A percentile compares a stretch with the other conserved stretches of the same genome.
Evolutionary conservation across 2,888 invertebrate species (phyloP).

Genomic region (Anthophora plumipes): DNA sequence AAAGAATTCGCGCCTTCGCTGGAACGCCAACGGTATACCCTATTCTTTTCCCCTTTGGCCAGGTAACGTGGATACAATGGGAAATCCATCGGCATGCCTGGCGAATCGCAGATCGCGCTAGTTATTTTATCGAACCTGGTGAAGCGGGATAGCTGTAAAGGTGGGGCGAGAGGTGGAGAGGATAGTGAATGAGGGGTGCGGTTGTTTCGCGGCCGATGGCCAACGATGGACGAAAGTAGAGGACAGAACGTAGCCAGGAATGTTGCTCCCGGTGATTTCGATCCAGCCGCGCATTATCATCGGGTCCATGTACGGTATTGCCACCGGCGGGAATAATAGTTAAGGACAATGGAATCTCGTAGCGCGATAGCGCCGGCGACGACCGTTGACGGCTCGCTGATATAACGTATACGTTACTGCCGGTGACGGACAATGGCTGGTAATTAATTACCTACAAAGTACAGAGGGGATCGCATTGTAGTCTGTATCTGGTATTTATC

Average conservation of each 20-base stretch:
- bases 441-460: conserved; percentile 81
- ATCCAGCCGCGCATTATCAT: conserved; percentile 67
- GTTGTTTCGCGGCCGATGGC: conserved; percentile 33
- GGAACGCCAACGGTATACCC: conserved; percentile 47
- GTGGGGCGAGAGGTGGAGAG: not conserved
- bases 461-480: conserved; percentile 77
- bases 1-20: conserved; percentile 48
- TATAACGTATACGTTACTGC: conserved; percentile 80
- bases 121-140: conserved; percentile 42
- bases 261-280: conserved; percentile 64
- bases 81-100: conserved; percentile 52
- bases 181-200: not conserved
- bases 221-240: conserved; percentile 52
- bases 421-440: conserved; percentile 79
- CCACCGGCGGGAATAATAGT: conserved; percentile 73
- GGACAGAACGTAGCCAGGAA: conserved; percentile 48
- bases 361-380: conserved; percentile 73
- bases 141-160: not conserved
- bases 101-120: conserved; percentile 44
- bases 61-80: conserved; percentile 40
- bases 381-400: conserved; percentile 76
- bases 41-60: conserved; percentile 23
- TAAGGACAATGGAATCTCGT: conserved; percentile 77
- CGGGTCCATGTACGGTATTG: conserved; percentile 66
- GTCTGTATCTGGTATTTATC: conserved; percentile 80